Percentiles rank a stretch among this genome's conserved stretches.
phyloP scores from a whole-genome alignment of 2,797 vertebrate species.

The Lepilemur septentrionalis region DNA sequence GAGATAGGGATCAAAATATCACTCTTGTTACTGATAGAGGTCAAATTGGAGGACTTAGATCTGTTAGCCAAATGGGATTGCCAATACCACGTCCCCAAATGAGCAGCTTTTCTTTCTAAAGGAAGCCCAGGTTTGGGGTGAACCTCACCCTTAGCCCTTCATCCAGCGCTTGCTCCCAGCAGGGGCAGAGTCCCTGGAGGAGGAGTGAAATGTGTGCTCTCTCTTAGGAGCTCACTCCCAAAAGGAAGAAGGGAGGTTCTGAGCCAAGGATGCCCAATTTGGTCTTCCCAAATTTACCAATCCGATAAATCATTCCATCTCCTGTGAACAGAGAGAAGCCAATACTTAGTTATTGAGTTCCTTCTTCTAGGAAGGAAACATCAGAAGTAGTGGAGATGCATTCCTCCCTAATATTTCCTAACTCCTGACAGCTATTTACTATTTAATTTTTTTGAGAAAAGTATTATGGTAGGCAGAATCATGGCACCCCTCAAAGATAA shows the following conservation, averaged over 20 bases:
- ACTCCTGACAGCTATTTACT: not conserved
- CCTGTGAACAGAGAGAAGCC: not conserved
- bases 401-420: not conserved
- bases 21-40: not conserved
- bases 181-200: not conserved
- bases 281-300: not conserved
- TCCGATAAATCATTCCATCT: not conserved
- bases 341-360: not conserved
- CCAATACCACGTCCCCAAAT: not conserved
- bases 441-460: not conserved
- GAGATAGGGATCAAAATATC: not conserved
- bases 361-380: not conserved
- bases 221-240: not conserved
- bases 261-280: not conserved
- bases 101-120: not conserved
- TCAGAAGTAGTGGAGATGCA: not conserved
- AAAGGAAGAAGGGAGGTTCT: not conserved
- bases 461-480: not conserved
- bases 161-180: not conserved
- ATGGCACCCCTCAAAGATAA: not conserved
- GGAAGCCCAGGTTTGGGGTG: not conserved
- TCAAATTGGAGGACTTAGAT: not conserved
- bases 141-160: not conserved
- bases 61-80: not conserved
- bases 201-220: not conserved